Conservation (phyloP, 2,797 vertebrate species). For the Enteromius argenteus region DNA sequence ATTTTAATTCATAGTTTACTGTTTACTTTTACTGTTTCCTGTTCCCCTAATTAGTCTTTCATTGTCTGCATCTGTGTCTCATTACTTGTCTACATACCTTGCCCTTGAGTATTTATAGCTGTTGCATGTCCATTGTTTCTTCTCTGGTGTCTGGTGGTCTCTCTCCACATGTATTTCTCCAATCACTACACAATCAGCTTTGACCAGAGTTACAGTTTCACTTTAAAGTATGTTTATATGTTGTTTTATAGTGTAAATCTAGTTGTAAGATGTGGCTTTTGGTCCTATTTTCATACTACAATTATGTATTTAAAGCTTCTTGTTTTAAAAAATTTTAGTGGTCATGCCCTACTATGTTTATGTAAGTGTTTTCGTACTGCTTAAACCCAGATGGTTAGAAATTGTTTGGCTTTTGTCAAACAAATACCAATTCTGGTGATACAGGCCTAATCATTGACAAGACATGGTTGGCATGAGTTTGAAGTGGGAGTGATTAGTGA, state of each 20-base stretch:
- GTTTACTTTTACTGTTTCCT: background rate
- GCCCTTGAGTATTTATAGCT: background rate
- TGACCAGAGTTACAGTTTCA: too few relatives aligned
- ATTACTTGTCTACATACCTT: background rate
- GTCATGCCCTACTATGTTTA: background rate
- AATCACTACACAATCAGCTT: too few relatives aligned
- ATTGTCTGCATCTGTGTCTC: background rate
- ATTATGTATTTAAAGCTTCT: background rate
- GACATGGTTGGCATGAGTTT: background rate
- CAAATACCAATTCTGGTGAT: background rate
- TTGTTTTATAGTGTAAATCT: background rate
- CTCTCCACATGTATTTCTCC: too few relatives aligned
- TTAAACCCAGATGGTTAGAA: background rate
- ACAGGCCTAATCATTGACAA: too few relatives aligned
- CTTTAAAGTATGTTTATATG: background rate
- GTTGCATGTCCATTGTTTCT: background rate
- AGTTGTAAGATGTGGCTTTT: constrained; percentile 7
- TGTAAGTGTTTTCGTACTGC: background rate
- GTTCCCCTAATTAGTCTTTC: background rate
- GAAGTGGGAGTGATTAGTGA: background rate
- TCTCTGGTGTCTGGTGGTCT: too few relatives aligned
- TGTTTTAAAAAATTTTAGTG: background rate
- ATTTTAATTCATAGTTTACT: background rate
- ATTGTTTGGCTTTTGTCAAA: background rate
- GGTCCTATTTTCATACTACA: background rate